Evolutionary conservation across 2,888 invertebrate species (phyloP).

Genomic region (Spialia ferax): DNA sequence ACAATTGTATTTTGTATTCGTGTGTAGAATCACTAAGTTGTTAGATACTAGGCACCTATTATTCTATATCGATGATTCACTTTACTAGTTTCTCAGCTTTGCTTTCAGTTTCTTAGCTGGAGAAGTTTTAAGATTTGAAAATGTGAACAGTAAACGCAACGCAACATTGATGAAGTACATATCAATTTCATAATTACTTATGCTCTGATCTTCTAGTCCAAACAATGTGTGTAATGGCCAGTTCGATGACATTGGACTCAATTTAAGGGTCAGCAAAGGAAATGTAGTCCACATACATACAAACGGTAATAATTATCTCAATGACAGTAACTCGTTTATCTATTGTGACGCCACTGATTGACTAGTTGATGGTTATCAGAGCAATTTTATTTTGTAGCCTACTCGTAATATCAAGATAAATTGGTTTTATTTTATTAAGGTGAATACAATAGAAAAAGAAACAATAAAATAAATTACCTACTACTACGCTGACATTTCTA

Average conservation of each 20-base stretch:
- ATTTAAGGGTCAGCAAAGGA: conserved; percentile 26
- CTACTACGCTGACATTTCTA: too few relatives aligned
- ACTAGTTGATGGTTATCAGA: neutral
- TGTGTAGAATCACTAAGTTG: too few relatives aligned
- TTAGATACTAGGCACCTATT: too few relatives aligned
- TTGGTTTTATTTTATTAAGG: neutral
- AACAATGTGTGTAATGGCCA: neutral
- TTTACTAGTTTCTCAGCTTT: too few relatives aligned
- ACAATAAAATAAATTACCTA: too few relatives aligned
- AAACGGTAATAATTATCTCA: conserved; percentile 21
- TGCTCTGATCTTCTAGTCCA: neutral
- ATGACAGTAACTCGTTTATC: conserved; percentile 5
- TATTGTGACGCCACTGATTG: neutral
- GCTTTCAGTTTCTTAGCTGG: too few relatives aligned
- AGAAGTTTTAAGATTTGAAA: too few relatives aligned
- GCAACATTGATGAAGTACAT: neutral
- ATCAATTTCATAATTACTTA: neutral
- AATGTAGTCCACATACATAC: conserved; percentile 13
- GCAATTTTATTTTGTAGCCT: neutral
- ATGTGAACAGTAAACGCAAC: too few relatives aligned
- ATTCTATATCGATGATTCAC: too few relatives aligned
- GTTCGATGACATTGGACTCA: conserved; percentile 26
- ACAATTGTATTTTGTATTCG: too few relatives aligned
- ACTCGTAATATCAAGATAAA: neutral
- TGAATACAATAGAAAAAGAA: neutral